Conservation (phyloP, 1,140 invertebrate genomes). For the Ridgeia piscesae region DNA sequence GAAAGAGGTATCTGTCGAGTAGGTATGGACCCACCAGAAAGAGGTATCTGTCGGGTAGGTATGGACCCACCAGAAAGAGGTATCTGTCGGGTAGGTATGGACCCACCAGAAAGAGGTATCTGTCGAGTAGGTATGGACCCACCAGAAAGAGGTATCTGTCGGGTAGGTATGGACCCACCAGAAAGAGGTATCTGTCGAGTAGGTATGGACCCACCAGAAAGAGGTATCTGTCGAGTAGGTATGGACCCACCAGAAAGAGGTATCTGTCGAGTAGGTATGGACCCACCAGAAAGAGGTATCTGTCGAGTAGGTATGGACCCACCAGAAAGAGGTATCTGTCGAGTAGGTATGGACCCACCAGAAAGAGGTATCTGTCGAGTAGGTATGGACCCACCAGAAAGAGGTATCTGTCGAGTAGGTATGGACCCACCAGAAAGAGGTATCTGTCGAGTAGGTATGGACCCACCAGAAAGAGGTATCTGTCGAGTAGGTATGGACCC, state of each 20-base stretch:
- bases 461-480: constrained; percentile 66
- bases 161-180: constrained; percentile 63
- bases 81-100: constrained; percentile 64
- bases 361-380: constrained; percentile 65
- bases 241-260: constrained; percentile 64
- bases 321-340: constrained; percentile 67
- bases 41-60: constrained; percentile 65
- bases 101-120: constrained; percentile 66
- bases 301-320: constrained; percentile 61
- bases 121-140: constrained; percentile 61
- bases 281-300: constrained; percentile 66
- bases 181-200: constrained; percentile 65
- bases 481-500: constrained; percentile 61
- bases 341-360: constrained; percentile 63
- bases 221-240: constrained; percentile 65
- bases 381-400: constrained; percentile 64
- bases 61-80: constrained; percentile 64
- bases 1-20: constrained; percentile 65
- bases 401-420: constrained; percentile 65
- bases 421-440: constrained; percentile 64
- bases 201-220: constrained; percentile 64
- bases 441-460: constrained; percentile 64
- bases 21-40: constrained; percentile 64
- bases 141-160: constrained; percentile 67
- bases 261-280: constrained; percentile 64